Conservation (phyloP, 2,888 invertebrate genomes). For the Drosophila quasianomalipes region DNA sequence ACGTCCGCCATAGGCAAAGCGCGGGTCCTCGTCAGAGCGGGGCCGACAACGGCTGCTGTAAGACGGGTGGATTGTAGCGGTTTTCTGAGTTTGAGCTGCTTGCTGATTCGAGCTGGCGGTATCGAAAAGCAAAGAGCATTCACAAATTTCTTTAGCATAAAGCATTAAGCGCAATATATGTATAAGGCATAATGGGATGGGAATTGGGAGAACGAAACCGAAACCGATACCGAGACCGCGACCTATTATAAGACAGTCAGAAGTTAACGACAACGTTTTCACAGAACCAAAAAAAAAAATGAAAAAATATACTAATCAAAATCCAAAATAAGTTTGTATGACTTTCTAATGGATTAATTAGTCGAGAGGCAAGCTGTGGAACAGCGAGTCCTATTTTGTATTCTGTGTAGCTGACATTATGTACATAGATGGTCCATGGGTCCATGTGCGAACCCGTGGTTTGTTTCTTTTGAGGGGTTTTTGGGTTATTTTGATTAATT, state of each 20-base stretch:
- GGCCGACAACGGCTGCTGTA: conserved; percentile 88
- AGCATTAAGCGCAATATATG: conserved; percentile 9
- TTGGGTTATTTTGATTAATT: conserved; percentile 2
- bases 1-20: conserved; percentile 91
- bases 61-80: conserved; percentile 86
- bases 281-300: background rate
- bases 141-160: conserved; percentile 22
- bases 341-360: background rate
- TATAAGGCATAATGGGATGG: conserved; percentile 2
- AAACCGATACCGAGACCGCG: conserved; percentile 22
- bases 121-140: conserved; percentile 45
- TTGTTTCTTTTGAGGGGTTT: background rate
- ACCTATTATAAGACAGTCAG: conserved; percentile 5
- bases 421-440: conserved; percentile 7
- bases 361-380: background rate
- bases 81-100: conserved; percentile 86
- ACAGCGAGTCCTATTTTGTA: conserved; percentile 20
- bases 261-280: background rate
- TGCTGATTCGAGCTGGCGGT: conserved; percentile 85
- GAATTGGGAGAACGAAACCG: conserved; percentile 4
- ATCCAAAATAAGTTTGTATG: background rate
- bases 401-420: conserved; percentile 11
- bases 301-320: background rate
- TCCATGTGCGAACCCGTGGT: background rate
- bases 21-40: conserved; percentile 89